phyloP scores from a whole-genome alignment of 2,888 invertebrate genomes.

The Mycalesis mineus region DNA sequence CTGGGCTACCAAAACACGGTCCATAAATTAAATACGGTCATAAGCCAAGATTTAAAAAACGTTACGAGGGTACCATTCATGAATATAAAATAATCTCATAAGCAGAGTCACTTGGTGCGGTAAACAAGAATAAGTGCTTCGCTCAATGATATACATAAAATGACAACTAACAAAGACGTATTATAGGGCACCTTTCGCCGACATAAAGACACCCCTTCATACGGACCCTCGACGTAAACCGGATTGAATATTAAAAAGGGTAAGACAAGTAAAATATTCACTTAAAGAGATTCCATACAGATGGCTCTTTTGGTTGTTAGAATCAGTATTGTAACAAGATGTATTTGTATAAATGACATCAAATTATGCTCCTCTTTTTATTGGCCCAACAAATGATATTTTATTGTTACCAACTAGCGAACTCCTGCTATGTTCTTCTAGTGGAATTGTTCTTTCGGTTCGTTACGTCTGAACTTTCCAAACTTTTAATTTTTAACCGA shows the following conservation, averaged over 20 bases:
- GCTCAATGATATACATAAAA: conserved; percentile 58
- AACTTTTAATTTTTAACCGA: no score
- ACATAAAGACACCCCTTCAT: conserved; percentile 31
- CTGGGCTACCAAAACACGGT: conserved; percentile 5
- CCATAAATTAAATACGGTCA: conserved; percentile 11
- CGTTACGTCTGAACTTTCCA: no score
- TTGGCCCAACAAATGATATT: no score
- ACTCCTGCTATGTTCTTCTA: no score
- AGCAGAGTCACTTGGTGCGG: conserved; percentile 44
- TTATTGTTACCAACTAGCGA: no score
- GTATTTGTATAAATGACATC: neutral
- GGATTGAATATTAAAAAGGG: conserved; percentile 29
- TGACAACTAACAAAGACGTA: conserved; percentile 49
- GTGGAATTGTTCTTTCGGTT: no score
- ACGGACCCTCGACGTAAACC: conserved; percentile 29
- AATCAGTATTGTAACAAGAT: neutral
- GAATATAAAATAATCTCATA: conserved; percentile 25
- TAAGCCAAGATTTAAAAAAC: conserved; percentile 7
- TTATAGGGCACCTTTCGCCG: conserved; percentile 40
- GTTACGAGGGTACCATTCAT: conserved; percentile 20
- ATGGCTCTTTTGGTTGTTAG: neutral
- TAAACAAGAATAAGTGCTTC: conserved; percentile 57
- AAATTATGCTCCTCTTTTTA: no score
- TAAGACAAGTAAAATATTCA: conserved; percentile 27
- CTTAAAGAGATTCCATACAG: neutral